Base-by-base conservation (phyloP, 2,113 vertebrate species). In the Hydrochoerus hydrochaeris region DNA sequence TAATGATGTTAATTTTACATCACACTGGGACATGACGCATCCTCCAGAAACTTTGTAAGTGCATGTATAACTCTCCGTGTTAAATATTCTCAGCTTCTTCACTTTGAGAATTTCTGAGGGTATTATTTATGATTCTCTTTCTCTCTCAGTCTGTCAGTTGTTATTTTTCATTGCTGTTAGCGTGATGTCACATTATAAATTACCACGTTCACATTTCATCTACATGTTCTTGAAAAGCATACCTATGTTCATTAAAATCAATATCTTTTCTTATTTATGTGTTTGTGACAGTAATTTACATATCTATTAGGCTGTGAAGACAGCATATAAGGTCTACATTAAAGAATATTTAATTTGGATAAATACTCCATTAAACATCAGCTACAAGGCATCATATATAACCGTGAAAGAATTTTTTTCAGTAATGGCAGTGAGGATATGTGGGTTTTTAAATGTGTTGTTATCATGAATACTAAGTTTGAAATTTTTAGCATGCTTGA, bases 261-360 rank as follows among this genome's bases (percentile, higher is more conserved):
- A 9, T 24, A 32, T 24, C 0, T 22, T 60, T 65, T 77, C 20
- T 16, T 71, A 52, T 52, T 30, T 83, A 12, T 52, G 24, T 22
- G 11, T 20, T 44, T 44, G 5, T 85, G 32, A 24, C 7, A 44
- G 3, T 30, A 35, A 67, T 57, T 86, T 77, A 49, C 65, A n/a
- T 8, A 38, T 17, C 32, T 22, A 44, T 73, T 38, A 35, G 11
- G 0, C 41, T 44, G 44, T 82, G 3, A 78, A 57, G 24, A 44
- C 20, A 83, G 4, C 9, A 60, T 10, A 26, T 75, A 35, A 54
- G 19, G 0, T 0, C 17, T 81, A 80, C 80, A 78, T 75, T 85
- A 85, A 88, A 73, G 12, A 97, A 65, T 38, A 69, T 80, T 58
- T 73, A 73, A 62, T 88, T 73, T 95, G 22, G 5, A 71, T 96